Base-by-base conservation (phyloP, 2,888 invertebrate genomes). In the Spisula subtruncata region DNA sequence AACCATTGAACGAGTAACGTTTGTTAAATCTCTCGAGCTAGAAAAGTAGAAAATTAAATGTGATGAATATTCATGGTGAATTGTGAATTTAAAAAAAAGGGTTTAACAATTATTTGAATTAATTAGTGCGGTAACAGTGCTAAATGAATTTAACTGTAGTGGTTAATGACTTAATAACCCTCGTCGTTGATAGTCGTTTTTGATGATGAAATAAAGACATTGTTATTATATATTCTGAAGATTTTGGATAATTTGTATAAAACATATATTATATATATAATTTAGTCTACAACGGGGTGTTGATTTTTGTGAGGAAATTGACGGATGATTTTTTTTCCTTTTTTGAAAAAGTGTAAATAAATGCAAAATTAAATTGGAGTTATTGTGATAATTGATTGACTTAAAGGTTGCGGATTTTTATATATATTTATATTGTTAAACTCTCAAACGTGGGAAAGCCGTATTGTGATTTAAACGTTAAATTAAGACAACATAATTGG, bases 31-130 rank as follows among this genome's bases (percentile, higher is more conserved):
- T 66, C n/a, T n/a, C 25, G 10, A 8, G n/a, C n/a, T n/a, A n/a
- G n/a, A n/a, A n/a, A n/a, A n/a, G n/a, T 25, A 25, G 25, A 25
- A 25, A n/a, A 10, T 66, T 66, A 1, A 4, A 12, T 66, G 25
- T 66, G 60, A 66, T 66, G 60, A 66, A 66, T 66, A 66, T 66
- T 66, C 60, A 66, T 66, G n/a, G n/a, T n/a, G n/a, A n/a, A n/a
- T n/a, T n/a, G 60, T 25, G 56, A n/a, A 6, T 0, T 56, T 66
- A 25, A 25, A 66, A 66, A 66, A 60, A 66, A 56, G 5, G 60
- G 25, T 6, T 25, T 51, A 51, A 51, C 51, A 51, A 16, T 51
- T 51, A 51, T 66, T n/a, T 66, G 60, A 25, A n/a, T 66, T n/a
- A 66, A 66, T 66, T 66, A n/a, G n/a, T n/a, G n/a, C n/a, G n/a